Base-by-base conservation (phyloP, 2,797 vertebrate genomes). In the Sus cebifrons region DNA sequence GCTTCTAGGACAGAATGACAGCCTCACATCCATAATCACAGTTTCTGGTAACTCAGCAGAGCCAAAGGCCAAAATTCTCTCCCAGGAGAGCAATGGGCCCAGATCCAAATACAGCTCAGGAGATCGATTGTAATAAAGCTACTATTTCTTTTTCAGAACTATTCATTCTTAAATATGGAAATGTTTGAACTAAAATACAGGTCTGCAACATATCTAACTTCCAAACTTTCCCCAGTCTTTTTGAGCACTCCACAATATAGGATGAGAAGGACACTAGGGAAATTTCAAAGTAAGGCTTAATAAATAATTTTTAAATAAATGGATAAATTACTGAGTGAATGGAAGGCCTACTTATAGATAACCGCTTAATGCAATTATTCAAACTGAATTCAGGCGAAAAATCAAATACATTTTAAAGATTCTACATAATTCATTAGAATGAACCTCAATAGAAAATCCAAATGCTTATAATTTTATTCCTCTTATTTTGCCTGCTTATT, bases 151-250 rank as follows among this genome's bases (percentile, higher is more conserved):
- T 75, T 93, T 49, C 52, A 36, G 86, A 91, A 87, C 23, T 79
- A 62, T 85, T 95, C 86, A 94, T 91, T 95, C 95, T 95, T 96
- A 96, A 91, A 88, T 89, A 93, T 93, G 67, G 17, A 96, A 93
- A 89, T 89, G 2, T 86, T 86, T 95, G 29, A 67, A 70, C 17
- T 68, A 83, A 95, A 96, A 83, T 5, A 1, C 21, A 32, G 40
- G 12, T 67, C 6, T 88, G 10, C 54, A 92, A 65, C 14, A 84
- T 71, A 64, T 27, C 9, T 29, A 58, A 54, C 11, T 78, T 68
- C 36, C 23, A 91, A 92, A 85, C 14, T 74, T 70, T 73, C 62
- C 36, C 18, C n/a, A 84, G 5, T 62, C 9, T 79, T 94, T 86
- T 65, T 74, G 20, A 86, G 71, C 4, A 49, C 12, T 62, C 11